A percentile compares a stretch with the other conserved stretches of the same genome.
These are phyloP conservation scores for Apodemus agrarius DNA, from an alignment of 2,797 vertebrate genomes.

Conservation along the genomic window DNA sequence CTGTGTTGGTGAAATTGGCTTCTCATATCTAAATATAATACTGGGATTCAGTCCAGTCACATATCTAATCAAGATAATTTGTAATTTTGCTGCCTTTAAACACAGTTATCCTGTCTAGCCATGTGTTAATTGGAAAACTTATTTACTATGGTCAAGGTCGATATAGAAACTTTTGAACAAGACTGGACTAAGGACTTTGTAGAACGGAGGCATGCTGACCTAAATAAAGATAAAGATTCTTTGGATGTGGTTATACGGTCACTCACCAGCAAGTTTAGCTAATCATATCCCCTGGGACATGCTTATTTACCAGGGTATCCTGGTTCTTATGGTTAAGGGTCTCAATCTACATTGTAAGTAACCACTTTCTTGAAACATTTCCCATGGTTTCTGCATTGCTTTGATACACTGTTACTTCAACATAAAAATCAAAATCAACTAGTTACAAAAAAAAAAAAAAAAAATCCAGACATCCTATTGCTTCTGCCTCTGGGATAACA, in stretches of 20 bases:
- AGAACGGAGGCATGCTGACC: neutral
- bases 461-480: neutral
- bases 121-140: neutral
- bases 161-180: neutral
- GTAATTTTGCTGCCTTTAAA: neutral
- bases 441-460: neutral
- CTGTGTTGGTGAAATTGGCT: neutral
- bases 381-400: neutral
- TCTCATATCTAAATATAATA: neutral
- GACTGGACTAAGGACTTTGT: neutral
- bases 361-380: neutral
- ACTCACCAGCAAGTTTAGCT: neutral
- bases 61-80: neutral
- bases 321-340: neutral
- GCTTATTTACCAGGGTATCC: neutral
- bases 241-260: neutral
- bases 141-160: neutral
- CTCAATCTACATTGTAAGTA: neutral
- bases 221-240: neutral
- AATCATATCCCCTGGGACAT: neutral
- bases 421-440: conserved; percentile 1
- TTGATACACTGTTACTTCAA: neutral
- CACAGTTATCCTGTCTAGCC: neutral
- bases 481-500: neutral
- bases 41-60: neutral